Percentiles rank a stretch among this genome's conserved stretches.
Evolutionary conservation across 2,888 invertebrate species (phyloP).

Genomic region (Luffia ferchaultella): DNA sequence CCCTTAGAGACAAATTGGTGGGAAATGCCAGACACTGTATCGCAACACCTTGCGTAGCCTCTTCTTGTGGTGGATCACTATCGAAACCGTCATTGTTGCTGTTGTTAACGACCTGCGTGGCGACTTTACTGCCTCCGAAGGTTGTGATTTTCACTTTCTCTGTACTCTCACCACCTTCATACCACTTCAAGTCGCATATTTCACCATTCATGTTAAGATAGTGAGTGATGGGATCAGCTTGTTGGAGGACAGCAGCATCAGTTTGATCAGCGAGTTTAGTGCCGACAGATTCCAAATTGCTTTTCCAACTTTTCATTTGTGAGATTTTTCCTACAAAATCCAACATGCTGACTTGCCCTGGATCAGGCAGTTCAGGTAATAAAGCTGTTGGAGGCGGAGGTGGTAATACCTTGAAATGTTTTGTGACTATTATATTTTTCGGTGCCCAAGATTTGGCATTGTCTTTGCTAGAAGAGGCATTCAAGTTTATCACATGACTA

Average conservation of each 20-base stretch:
- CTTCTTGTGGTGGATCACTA: constrained; percentile 49
- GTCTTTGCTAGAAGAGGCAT: constrained; percentile 55
- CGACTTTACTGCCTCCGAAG: constrained; percentile 36
- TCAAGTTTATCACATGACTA: constrained; percentile 60
- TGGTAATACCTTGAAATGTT: constrained; percentile 45
- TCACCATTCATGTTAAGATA: constrained; percentile 55
- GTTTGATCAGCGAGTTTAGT: constrained; percentile 51
- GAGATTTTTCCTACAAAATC: constrained; percentile 53
- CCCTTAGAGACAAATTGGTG: constrained; percentile 44
- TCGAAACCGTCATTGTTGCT: constrained; percentile 57
- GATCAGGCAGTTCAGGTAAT: constrained; percentile 41
- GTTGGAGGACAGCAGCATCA: constrained; percentile 36
- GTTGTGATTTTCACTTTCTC: constrained; percentile 45
- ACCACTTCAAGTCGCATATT: constrained; percentile 55
- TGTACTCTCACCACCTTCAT: constrained; percentile 44
- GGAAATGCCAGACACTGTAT: constrained; percentile 69
- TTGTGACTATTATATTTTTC: constrained; percentile 35
- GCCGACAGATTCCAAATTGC: constrained; percentile 43
- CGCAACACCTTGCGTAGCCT: constrained; percentile 50
- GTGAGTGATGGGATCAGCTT: constrained; percentile 42
- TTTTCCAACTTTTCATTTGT: constrained; percentile 53
- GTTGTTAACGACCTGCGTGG: constrained; percentile 41
- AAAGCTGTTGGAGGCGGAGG: constrained; percentile 40
- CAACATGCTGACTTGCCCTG: constrained; percentile 41
- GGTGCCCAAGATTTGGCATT: constrained; percentile 51